Conservation (phyloP, 2,113 vertebrate species). For the Brienomyrus longianalis region DNA sequence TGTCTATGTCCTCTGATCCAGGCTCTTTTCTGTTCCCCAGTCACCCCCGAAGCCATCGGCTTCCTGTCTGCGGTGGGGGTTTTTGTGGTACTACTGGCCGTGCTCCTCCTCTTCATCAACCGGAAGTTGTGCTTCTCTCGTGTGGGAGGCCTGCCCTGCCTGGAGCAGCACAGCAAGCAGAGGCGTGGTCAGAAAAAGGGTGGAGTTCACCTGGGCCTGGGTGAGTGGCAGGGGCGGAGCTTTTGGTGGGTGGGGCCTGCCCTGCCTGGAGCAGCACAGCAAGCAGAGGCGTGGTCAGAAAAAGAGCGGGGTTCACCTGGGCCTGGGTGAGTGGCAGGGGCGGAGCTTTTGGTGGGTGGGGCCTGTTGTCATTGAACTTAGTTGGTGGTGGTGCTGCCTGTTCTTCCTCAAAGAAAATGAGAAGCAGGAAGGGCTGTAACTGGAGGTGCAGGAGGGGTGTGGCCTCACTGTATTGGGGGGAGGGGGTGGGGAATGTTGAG, state of each 20-base stretch:
- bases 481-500: neutral
- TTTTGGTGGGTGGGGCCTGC: conserved; percentile 40
- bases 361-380: conserved; percentile 7
- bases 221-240: conserved; percentile 55
- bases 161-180: conserved; percentile 55
- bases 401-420: neutral
- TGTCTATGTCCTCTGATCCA: neutral
- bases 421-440: neutral
- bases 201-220: conserved; percentile 54
- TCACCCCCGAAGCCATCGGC: conserved; percentile 66
- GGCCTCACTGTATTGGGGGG: neutral
- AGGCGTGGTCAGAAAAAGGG: conserved; percentile 51
- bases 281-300: conserved; percentile 50
- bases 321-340: conserved; percentile 64
- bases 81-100: conserved; percentile 68
- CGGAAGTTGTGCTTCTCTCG: conserved; percentile 78
- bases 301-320: conserved; percentile 47
- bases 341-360: conserved; percentile 9
- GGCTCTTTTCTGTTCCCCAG: conserved; percentile 39
- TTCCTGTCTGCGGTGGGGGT: conserved; percentile 72
- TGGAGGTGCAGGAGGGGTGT: neutral
- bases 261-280: conserved; percentile 58
- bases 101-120: conserved; percentile 80
- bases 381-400: neutral
- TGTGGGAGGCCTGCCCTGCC: conserved; percentile 59